Base-by-base conservation (phyloP, 2,797 vertebrate genomes). In the Myotis vivesi region DNA sequence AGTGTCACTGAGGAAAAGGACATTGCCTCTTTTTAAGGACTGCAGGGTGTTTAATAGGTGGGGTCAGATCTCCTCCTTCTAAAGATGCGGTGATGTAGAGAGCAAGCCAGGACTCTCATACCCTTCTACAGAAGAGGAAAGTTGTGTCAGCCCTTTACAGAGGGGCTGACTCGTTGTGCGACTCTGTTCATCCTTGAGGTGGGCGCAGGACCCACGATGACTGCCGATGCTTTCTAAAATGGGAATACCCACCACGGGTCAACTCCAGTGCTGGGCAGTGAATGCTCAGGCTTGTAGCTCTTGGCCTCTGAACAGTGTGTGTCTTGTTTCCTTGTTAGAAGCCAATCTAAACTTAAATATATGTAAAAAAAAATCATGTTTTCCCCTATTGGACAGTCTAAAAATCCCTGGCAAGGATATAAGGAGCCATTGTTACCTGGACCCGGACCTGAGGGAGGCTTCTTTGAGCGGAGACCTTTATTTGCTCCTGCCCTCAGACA, bases 341-440 rank as follows among this genome's bases (percentile, higher is more conserved):
- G 62, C n/a, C 76, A 77, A 44, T 46, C 79, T 49, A 94, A 88
- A 64, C 36, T 72, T 86, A 87, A 94, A 77, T 73, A 23, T 81
- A 13, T 41, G 2, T 12, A 25, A 23, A 4, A 1, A 23, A 17
- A 76, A 81, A 51, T 25, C 25, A 84, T 51, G 28, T 36, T 89
- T 85, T 94, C 22, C 51, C 44, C 22, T 79, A 23, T n/a, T 66
- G 44, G 62, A 20, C 30, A 79, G 46, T 59, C 66, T 93, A 38
- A 53, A 41, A 57, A 19, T 53, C 46, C 19, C 28, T 76, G 76
- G 30, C 62, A 36, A 30, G 28, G 44, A 84, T 30, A 89, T 87
- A 95, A 92, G 62, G 64, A 59, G 36, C 49, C 41, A 62, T 96
- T 96, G 88, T 91, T 89, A 83, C 62, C 62, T 72, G 83, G 77